phyloP scores from a whole-genome alignment of 1,140 invertebrate genomes.

The Drosophila arawakana region DNA sequence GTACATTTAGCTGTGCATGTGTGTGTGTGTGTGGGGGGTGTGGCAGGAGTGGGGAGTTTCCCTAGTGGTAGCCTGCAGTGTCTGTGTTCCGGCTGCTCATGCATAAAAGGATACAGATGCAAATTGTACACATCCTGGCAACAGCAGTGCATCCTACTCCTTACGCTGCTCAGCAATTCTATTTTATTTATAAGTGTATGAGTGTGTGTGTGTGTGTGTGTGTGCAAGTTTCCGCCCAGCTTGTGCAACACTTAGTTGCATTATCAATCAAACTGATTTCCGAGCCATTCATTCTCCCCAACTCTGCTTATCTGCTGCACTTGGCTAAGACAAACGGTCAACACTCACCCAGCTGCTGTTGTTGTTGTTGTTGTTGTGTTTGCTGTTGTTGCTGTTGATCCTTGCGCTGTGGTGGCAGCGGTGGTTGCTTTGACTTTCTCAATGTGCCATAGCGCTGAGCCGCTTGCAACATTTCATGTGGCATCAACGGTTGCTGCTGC shows the following conservation, averaged over 20 bases:
- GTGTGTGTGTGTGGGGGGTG: constrained; percentile 26
- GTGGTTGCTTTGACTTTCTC: constrained; percentile 71
- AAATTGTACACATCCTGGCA: constrained; percentile 62
- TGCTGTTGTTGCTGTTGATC: constrained; percentile 59
- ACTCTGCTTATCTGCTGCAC: constrained; percentile 1
- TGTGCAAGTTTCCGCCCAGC: constrained; percentile 13
- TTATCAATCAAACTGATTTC: constrained; percentile 83
- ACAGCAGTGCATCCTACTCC: constrained; percentile 25
- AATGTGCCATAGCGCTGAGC: constrained; percentile 77
- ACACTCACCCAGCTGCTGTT: constrained; percentile 71
- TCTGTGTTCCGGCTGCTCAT: constrained; percentile 45
- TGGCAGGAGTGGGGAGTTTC: constrained; percentile 8
- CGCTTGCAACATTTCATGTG: constrained; percentile 72
- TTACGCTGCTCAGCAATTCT: constrained; percentile 39
- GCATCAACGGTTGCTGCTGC: constrained; percentile 61
- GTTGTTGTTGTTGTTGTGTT: constrained; percentile 38
- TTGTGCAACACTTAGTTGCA: constrained; percentile 72
- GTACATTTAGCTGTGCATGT: constrained; percentile 57
- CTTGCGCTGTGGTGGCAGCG: constrained; percentile 66
- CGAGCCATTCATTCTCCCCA: constrained; percentile 44
- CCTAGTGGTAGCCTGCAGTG: constrained; percentile 41
- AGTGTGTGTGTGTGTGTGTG: constrained; percentile 5
- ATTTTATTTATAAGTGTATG: constrained; percentile 67
- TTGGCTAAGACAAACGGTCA: constrained; percentile 19
- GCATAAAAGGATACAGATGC: constrained; percentile 76